Percentiles rank a stretch among this genome's conserved stretches.
These are phyloP conservation scores for Drosophila triauraria DNA, from an alignment of 1,140 invertebrate species.

Conservation along the genomic window DNA sequence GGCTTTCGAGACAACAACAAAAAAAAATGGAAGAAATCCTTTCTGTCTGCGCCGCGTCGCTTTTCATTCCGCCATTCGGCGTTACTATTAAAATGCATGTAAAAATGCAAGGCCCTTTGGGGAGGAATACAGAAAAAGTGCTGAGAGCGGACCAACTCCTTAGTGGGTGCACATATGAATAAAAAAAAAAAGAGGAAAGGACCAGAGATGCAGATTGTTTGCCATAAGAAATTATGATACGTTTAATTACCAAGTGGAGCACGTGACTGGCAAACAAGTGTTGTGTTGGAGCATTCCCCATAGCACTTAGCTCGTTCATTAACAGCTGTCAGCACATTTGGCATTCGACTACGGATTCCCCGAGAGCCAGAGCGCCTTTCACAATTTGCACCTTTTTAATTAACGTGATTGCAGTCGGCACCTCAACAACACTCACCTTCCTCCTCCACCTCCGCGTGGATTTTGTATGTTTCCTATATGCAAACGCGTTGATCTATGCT, in stretches of 20 bases:
- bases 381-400: conserved; percentile 85
- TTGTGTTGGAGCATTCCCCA: conserved; percentile 28
- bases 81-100: conserved; percentile 81
- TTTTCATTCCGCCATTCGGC: conserved; percentile 61
- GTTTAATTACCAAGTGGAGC: conserved; percentile 80
- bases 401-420: conserved; percentile 83
- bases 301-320: conserved; percentile 71
- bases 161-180: conserved; percentile 23
- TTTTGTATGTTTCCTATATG: conserved; percentile 36
- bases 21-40: conserved; percentile 50
- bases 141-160: background rate
- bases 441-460: background rate
- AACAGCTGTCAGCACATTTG: conserved; percentile 83
- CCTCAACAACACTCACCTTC: conserved; percentile 28
- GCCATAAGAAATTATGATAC: conserved; percentile 81
- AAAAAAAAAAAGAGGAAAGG: background rate
- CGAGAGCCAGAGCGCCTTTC: conserved; percentile 61
- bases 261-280: conserved; percentile 71
- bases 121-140: conserved; percentile 21
- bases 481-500: conserved; percentile 74
- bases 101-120: conserved; percentile 68
- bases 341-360: conserved; percentile 60
- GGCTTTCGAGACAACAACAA: conserved; percentile 1
- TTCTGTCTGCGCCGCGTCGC: conserved; percentile 73
- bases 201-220: conserved; percentile 40